A percentile compares a stretch with the other conserved stretches of the same genome.
Evolutionary conservation across 1,140 invertebrate species (phyloP).

Genomic region (Ceratina japonica): DNA sequence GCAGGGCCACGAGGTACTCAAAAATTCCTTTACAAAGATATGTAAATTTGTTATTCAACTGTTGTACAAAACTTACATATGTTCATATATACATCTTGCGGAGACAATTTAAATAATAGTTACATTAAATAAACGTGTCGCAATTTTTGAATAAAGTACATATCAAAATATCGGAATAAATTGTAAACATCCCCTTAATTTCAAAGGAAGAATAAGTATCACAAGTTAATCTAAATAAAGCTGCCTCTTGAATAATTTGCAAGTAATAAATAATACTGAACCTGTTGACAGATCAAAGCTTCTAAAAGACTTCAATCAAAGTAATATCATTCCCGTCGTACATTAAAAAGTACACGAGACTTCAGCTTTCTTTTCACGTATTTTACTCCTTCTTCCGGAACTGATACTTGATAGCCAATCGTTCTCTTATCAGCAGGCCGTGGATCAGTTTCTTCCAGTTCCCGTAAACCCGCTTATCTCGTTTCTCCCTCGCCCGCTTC

Average conservation of each 20-base stretch:
- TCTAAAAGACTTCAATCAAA: neutral
- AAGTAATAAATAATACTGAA: neutral
- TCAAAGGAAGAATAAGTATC: neutral
- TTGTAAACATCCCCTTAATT: neutral
- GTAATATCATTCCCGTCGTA: neutral
- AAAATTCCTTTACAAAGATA: neutral
- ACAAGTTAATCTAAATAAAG: neutral
- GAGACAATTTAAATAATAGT: conserved; percentile 1
- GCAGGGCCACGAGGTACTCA: no score
- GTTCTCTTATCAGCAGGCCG: conserved; percentile 91
- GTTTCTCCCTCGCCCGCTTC: conserved; percentile 86
- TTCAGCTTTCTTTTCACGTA: conserved; percentile 35
- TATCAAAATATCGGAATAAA: neutral
- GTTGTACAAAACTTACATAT: neutral
- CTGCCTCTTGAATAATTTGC: no score
- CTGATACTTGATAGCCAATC: conserved; percentile 89
- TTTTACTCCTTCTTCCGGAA: conserved; percentile 76
- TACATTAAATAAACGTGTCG: neutral
- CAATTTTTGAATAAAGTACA: no score
- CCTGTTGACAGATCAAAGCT: no score
- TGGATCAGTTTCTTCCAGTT: conserved; percentile 95
- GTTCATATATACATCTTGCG: neutral
- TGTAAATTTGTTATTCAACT: conserved; percentile 18
- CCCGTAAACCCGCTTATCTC: conserved; percentile 89
- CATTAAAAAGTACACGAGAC: neutral